Evolutionary conservation across 2,888 invertebrate genomes (phyloP).

Genomic region (Cabera pusaria): DNA sequence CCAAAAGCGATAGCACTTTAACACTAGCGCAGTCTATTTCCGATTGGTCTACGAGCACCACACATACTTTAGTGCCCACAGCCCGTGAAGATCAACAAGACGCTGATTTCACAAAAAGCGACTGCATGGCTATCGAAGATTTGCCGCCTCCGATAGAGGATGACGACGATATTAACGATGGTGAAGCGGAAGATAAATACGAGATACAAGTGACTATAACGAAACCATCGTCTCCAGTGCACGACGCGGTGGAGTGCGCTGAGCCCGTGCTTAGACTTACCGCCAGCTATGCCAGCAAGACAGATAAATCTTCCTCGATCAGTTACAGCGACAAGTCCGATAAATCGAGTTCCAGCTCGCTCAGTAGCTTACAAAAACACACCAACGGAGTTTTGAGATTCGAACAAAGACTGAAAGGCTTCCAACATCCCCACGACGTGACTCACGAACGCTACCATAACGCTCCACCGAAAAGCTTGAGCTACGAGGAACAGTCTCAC

Average conservation of each 20-base stretch:
- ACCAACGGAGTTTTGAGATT: slow-evolving; percentile 66
- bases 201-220: slow-evolving; percentile 46
- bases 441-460: slow-evolving; percentile 66
- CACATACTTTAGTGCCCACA: slow-evolving; percentile 88
- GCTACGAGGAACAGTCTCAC: slow-evolving; percentile 72
- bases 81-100: slow-evolving; percentile 73
- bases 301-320: slow-evolving; percentile 77
- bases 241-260: slow-evolving; percentile 43
- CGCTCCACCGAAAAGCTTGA: slow-evolving; percentile 74
- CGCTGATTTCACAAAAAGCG: slow-evolving; percentile 69
- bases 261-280: slow-evolving; percentile 64
- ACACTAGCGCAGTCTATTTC: slow-evolving; percentile 90
- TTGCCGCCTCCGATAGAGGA: slow-evolving; percentile 27
- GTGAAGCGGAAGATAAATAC: slow-evolving; percentile 43
- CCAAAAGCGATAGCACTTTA: slow-evolving; percentile 91
- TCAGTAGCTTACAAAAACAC: slow-evolving; percentile 76
- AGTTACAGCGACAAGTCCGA: slow-evolving; percentile 79
- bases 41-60: slow-evolving; percentile 92
- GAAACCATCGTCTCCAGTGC: slow-evolving; percentile 42
- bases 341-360: slow-evolving; percentile 78
- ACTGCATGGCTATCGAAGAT: slow-evolving; percentile 75
- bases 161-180: slow-evolving; percentile 23
- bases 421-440: slow-evolving; percentile 50
- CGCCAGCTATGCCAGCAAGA: slow-evolving; percentile 56
- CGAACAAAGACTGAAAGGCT: slow-evolving; percentile 63